Evolutionary conservation across 2,797 vertebrate genomes (phyloP).

Genomic region (Enteromius mattozi): DNA sequence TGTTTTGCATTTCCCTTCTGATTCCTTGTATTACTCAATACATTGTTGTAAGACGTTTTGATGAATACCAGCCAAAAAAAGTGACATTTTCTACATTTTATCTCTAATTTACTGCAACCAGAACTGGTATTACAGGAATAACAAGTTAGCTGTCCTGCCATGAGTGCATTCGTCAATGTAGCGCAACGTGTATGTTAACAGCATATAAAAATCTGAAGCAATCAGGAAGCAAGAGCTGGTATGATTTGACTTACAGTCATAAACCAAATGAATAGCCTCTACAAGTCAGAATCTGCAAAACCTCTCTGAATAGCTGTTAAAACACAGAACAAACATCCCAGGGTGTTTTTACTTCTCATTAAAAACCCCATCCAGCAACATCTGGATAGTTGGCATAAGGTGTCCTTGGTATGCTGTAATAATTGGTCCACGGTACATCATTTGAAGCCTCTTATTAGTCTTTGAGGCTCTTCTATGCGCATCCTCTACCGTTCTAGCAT

Average conservation of each 20-base stretch:
- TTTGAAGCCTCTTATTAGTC: slow-evolving; percentile 67
- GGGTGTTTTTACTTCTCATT: slow-evolving; percentile 16
- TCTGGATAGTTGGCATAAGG: slow-evolving; percentile 59
- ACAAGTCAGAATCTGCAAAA: slow-evolving; percentile 1
- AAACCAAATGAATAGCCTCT: slow-evolving; percentile 13
- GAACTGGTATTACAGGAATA: background rate
- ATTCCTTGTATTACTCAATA: background rate
- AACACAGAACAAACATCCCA: background rate
- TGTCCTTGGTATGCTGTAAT: slow-evolving; percentile 65
- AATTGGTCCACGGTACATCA: slow-evolving; percentile 66
- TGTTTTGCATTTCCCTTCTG: slow-evolving; percentile 35
- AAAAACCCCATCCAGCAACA: slow-evolving; percentile 32
- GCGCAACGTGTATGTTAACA: slow-evolving; percentile 8
- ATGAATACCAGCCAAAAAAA: background rate
- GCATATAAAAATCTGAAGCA: slow-evolving; percentile 17
- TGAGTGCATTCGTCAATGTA: background rate
- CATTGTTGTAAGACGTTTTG: background rate
- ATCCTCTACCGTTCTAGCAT: slow-evolving; percentile 14
- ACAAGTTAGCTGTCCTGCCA: background rate
- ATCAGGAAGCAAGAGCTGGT: slow-evolving; percentile 17
- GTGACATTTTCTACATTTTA: slow-evolving; percentile 18
- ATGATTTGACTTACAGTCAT: background rate
- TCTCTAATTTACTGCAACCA: background rate
- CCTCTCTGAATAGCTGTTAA: background rate
- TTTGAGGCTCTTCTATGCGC: slow-evolving; percentile 25